Percentiles rank a stretch among this genome's conserved stretches.
Conservation (phyloP, 2,797 vertebrate genomes). For the Phataginus tetradactyla region DNA sequence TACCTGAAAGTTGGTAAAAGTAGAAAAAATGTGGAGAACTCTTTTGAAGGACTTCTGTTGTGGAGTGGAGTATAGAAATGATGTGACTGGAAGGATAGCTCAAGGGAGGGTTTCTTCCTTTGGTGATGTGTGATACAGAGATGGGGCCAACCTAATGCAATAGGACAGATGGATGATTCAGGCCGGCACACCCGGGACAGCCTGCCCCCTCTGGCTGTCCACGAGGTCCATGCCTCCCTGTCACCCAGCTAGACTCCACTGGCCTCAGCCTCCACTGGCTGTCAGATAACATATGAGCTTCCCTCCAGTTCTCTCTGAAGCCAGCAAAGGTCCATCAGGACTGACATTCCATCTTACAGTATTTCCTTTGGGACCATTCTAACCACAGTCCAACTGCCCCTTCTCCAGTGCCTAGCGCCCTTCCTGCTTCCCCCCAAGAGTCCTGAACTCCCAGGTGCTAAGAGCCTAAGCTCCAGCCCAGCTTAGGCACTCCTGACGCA, state of each 20-base stretch:
- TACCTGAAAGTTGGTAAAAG: not conserved
- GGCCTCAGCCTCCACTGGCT: no score
- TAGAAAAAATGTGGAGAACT: not conserved
- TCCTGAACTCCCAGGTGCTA: not conserved
- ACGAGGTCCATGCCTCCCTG: rapidly evolving
- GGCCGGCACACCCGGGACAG: not conserved
- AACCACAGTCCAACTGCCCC: not conserved
- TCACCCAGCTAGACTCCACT: no score
- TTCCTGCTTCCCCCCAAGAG: not conserved
- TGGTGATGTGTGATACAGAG: not conserved
- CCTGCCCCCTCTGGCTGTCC: not conserved
- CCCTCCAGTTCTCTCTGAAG: not conserved
- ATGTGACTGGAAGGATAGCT: not conserved
- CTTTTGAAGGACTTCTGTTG: not conserved
- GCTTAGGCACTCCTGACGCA: not conserved
- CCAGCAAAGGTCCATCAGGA: not conserved
- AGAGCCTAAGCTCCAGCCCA: not conserved
- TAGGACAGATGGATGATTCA: not conserved
- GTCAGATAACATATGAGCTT: no score
- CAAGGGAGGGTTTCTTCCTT: not conserved
- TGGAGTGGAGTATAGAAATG: not conserved
- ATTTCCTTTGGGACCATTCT: not conserved
- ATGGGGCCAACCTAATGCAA: not conserved
- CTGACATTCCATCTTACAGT: not conserved
- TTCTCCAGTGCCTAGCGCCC: not conserved